These are phyloP conservation scores for Tor tambroides DNA, from an alignment of 2,113 vertebrate genomes.

Conservation along the genomic window DNA sequence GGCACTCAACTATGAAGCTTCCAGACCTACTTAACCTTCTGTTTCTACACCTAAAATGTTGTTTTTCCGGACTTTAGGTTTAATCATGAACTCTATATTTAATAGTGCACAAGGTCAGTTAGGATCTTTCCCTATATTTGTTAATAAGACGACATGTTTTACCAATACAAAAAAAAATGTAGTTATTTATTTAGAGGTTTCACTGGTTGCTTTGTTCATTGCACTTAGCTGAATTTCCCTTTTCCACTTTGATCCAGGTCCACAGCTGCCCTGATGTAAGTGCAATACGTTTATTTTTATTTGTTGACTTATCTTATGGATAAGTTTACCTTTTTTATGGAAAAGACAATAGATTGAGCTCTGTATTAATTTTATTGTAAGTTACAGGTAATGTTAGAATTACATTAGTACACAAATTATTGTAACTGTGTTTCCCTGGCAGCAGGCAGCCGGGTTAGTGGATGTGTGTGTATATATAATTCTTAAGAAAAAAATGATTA, in stretches of 20 bases:
- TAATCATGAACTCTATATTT: slow-evolving; percentile 70
- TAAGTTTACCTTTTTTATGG: slow-evolving; percentile 68
- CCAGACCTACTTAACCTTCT: slow-evolving; percentile 62
- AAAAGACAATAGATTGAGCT: slow-evolving; percentile 72
- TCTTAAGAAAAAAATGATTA: slow-evolving; percentile 74
- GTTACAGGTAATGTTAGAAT: slow-evolving; percentile 70
- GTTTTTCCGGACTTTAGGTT: slow-evolving; percentile 57
- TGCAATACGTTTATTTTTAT: slow-evolving; percentile 87
- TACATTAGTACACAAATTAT: slow-evolving; percentile 64
- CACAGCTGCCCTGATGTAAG: slow-evolving; percentile 82
- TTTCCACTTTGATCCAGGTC: slow-evolving; percentile 64
- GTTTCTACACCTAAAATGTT: slow-evolving; percentile 22
- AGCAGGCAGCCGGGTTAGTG: slow-evolving; percentile 82
- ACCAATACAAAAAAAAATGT: slow-evolving; percentile 71
- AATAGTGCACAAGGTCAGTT: slow-evolving; percentile 53
- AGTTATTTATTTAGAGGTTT: slow-evolving; percentile 92
- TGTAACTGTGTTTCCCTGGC: slow-evolving; percentile 74
- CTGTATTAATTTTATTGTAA: slow-evolving; percentile 74
- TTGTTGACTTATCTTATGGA: slow-evolving; percentile 66
- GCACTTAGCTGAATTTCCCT: slow-evolving; percentile 73
- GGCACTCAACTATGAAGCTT: slow-evolving; percentile 64
- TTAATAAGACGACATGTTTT: slow-evolving; percentile 59
- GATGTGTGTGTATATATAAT: slow-evolving; percentile 84
- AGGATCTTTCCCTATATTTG: slow-evolving; percentile 8
- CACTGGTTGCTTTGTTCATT: slow-evolving; percentile 78